Conservation (phyloP, 2,113 vertebrate species). For the Entosphenus tridentatus region DNA sequence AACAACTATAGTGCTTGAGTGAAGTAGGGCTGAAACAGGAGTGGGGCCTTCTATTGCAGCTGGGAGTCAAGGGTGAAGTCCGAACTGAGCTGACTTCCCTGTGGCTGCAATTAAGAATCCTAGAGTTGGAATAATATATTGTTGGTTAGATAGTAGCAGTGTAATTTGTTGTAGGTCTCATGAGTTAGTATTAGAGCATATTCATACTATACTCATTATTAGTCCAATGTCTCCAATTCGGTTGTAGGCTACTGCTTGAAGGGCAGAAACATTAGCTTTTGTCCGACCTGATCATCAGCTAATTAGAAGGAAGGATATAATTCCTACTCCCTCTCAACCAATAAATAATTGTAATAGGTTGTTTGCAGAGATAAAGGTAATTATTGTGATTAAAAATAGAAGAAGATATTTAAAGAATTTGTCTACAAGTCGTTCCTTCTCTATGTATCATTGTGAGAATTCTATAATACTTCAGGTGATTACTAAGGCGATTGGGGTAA, state of each 20-base stretch:
- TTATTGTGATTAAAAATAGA: slow-evolving; percentile 11
- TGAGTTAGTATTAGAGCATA: slow-evolving; percentile 7
- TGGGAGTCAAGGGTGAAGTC: slow-evolving; percentile 12
- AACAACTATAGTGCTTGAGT: slow-evolving; percentile 15
- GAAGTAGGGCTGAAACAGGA: slow-evolving; percentile 13
- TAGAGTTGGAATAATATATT: slow-evolving; percentile 6
- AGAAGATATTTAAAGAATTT: slow-evolving; percentile 12
- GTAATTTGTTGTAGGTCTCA: slow-evolving; percentile 13
- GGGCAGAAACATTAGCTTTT: slow-evolving; percentile 11
- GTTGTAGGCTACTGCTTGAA: slow-evolving; percentile 12
- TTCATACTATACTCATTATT: slow-evolving; percentile 11
- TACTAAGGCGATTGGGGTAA: slow-evolving; percentile 11
- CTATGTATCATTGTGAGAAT: slow-evolving; percentile 12
- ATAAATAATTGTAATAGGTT: slow-evolving; percentile 15
- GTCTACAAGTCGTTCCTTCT: slow-evolving; percentile 9
- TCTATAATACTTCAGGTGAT: slow-evolving; percentile 13
- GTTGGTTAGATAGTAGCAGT: neutral
- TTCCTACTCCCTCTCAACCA: slow-evolving; percentile 13
- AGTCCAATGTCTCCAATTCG: slow-evolving; percentile 11
- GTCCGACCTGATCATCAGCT: slow-evolving; percentile 13
- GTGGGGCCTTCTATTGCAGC: slow-evolving; percentile 15
- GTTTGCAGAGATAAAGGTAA: slow-evolving; percentile 11
- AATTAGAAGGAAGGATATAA: slow-evolving; percentile 13
- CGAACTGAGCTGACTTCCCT: slow-evolving; percentile 14
- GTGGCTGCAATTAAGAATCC: slow-evolving; percentile 11